Conservation (phyloP, 1,140 invertebrate species). For the Rhopalosiphum maidis region DNA sequence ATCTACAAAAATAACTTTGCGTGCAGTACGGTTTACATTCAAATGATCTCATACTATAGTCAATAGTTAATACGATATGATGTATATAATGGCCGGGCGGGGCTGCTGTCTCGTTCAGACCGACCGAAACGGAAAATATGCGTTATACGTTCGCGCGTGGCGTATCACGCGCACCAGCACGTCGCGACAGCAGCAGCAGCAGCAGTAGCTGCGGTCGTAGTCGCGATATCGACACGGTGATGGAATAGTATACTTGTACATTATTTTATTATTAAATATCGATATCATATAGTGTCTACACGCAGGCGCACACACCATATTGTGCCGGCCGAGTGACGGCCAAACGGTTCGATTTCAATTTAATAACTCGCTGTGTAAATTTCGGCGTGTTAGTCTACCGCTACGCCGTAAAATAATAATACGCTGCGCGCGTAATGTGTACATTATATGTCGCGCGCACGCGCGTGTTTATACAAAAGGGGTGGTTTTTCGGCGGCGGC, state of each 20-base stretch:
- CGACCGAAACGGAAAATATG: neutral
- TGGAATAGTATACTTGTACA: neutral
- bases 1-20: too few species aligned
- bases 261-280: neutral
- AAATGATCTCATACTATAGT: too few species aligned
- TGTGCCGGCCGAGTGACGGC: neutral
- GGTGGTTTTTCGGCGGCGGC: constrained; percentile 31
- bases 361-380: constrained; percentile 51
- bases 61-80: too few species aligned
- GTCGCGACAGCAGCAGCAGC: neutral
- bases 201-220: too few species aligned
- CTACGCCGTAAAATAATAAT: neutral
- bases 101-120: too few species aligned
- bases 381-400: constrained; percentile 36
- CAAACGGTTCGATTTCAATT: constrained; percentile 51
- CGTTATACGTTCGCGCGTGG: too few species aligned
- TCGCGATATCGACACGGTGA: neutral
- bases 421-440: neutral
- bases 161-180: too few species aligned
- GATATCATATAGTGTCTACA: neutral
- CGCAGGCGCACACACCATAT: neutral
- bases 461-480: constrained; percentile 30
- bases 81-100: too few species aligned
- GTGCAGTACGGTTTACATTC: too few species aligned
- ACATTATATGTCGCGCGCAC: neutral